These are phyloP conservation scores for Perdita meconis DNA, from an alignment of 2,888 invertebrate genomes.

Conservation along the genomic window DNA sequence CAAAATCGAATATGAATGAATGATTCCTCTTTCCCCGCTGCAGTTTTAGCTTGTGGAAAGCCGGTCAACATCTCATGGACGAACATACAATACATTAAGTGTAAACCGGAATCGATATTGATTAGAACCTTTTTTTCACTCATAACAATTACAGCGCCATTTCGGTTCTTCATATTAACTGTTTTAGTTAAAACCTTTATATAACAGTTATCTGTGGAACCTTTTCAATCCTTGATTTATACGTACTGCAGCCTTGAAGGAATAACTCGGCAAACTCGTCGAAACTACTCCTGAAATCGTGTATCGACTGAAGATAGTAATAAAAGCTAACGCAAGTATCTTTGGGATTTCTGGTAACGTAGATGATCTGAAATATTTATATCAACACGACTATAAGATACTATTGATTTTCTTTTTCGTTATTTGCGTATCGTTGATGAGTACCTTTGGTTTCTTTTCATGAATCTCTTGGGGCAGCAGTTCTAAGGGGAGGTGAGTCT, in stretches of 20 bases:
- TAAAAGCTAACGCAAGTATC: constrained; percentile 95
- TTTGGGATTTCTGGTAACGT: constrained; percentile 95
- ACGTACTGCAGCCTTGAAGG: constrained; percentile 87
- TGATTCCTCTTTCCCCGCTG: no score
- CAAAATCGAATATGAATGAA: no score
- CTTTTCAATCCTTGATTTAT: neutral
- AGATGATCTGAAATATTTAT: constrained; percentile 89
- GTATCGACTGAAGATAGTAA: constrained; percentile 91
- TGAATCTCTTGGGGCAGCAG: constrained; percentile 87
- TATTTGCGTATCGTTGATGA: neutral
- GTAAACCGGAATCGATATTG: no score
- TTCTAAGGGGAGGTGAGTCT: constrained; percentile 90
- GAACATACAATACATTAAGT: no score
- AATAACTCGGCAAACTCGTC: constrained; percentile 92
- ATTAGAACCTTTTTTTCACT: no score
- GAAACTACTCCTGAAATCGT: constrained; percentile 87
- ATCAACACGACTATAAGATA: neutral
- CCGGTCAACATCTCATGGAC: no score
- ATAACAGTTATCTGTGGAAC: no score
- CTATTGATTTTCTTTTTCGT: neutral
- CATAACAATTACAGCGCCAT: no score
- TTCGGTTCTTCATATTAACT: no score
- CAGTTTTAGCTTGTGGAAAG: no score
- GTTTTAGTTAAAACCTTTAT: no score
- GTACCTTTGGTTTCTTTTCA: constrained; percentile 90